phyloP scores from a whole-genome alignment of 2,797 vertebrate species.

The Buphagus erythrorhynchus region DNA sequence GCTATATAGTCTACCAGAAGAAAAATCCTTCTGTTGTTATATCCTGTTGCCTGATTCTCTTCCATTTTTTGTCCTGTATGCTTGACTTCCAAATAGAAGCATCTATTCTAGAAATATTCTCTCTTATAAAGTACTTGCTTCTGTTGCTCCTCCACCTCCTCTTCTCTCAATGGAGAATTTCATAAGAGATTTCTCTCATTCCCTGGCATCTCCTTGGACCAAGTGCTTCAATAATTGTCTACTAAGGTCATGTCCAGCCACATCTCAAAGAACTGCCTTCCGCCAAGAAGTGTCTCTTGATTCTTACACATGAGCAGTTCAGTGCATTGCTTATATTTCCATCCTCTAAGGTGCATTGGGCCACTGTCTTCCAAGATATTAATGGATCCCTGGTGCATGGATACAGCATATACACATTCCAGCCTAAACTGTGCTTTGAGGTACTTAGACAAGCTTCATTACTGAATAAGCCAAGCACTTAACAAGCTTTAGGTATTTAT shows the following conservation, averaged over 20 bases:
- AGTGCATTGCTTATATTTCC: fast-evolving
- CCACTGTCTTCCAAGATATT: neutral
- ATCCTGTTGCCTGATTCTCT: neutral
- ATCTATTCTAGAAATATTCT: neutral
- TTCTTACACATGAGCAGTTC: neutral
- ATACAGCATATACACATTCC: neutral
- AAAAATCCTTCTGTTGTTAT: neutral
- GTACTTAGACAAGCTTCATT: slow-evolving; percentile 2
- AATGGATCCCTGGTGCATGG: neutral
- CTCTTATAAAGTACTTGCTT: neutral
- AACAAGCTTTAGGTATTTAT: slow-evolving; percentile 19
- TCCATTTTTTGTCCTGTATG: neutral
- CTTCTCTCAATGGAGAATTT: neutral
- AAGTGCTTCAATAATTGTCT: neutral
- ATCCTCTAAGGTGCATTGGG: neutral
- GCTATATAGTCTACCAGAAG: neutral
- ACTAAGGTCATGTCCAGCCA: neutral
- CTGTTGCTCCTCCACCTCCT: neutral
- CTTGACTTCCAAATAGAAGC: neutral
- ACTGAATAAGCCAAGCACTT: slow-evolving; percentile 21
- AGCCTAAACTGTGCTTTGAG: neutral
- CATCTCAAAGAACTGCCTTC: neutral
- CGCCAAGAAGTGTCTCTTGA: neutral
- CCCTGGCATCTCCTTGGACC: neutral
- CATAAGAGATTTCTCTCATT: neutral